Evolutionary conservation across 35 echinoderm and acorn worm genomes (phyloP).

Genomic region (Chiridota heheva): DNA sequence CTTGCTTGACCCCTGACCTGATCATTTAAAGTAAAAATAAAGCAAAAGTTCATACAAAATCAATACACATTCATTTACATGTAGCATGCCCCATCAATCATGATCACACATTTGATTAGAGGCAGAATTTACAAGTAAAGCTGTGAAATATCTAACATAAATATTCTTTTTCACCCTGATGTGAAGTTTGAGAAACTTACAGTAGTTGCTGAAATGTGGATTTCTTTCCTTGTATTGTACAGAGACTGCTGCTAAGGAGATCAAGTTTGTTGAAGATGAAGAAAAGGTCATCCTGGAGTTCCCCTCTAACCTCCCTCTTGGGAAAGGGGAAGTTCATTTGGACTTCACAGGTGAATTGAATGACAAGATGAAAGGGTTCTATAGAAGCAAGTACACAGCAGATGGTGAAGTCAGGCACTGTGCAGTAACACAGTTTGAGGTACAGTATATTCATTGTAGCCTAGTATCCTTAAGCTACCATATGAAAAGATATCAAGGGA

Average conservation of each 20-base stretch:
- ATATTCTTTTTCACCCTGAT: too few species aligned
- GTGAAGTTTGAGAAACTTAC: background rate
- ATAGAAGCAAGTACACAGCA: conserved; percentile 85
- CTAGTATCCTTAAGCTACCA: too few species aligned
- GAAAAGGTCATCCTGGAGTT: conserved; percentile 81
- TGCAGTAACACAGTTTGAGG: conserved; percentile 99
- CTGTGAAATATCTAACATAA: too few species aligned
- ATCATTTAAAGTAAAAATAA: too few species aligned
- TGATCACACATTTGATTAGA: too few species aligned
- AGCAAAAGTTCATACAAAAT: too few species aligned
- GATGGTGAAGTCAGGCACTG: conserved; percentile 79
- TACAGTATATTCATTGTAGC: conserved; percentile 5
- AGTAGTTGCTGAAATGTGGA: background rate
- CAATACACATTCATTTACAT: too few species aligned
- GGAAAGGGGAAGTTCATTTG: conserved; percentile 60
- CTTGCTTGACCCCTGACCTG: too few species aligned
- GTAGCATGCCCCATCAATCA: too few species aligned
- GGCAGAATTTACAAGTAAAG: too few species aligned
- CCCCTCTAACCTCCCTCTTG: conserved; percentile 28
- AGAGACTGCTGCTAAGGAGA: conserved; percentile 61
- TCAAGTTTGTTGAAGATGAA: conserved; percentile 74
- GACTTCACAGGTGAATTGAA: conserved; percentile 93
- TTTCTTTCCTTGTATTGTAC: background rate
- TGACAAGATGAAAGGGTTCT: conserved; percentile 99
- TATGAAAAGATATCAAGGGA: too few species aligned